These are phyloP conservation scores for Pararge aegeria DNA, from an alignment of 1,140 invertebrate genomes.

Conservation along the genomic window DNA sequence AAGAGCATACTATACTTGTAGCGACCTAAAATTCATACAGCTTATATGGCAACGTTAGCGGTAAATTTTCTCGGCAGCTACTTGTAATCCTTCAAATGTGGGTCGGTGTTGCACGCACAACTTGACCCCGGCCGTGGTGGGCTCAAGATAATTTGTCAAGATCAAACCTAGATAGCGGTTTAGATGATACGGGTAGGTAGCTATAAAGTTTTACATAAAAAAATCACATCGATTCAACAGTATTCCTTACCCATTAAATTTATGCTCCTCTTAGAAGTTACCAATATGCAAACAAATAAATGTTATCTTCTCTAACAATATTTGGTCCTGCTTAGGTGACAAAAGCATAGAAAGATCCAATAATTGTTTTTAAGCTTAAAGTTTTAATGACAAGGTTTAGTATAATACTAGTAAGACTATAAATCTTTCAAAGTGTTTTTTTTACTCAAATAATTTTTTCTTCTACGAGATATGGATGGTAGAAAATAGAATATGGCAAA, in stretches of 20 bases:
- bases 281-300: too few species aligned
- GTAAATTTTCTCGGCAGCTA: constrained; percentile 78
- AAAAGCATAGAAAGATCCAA: too few species aligned
- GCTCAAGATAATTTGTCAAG: constrained; percentile 63
- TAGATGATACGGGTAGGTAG: constrained; percentile 3
- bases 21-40: constrained; percentile 79
- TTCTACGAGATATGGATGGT: too few species aligned
- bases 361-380: too few species aligned
- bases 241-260: too few species aligned
- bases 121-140: constrained; percentile 57
- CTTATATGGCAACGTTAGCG: constrained; percentile 78
- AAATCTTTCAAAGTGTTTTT: not conserved
- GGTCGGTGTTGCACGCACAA: constrained; percentile 72
- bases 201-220: not conserved
- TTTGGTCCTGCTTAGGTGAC: too few species aligned
- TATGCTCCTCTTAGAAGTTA: too few species aligned
- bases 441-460: too few species aligned
- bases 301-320: too few species aligned
- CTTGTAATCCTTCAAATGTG: constrained; percentile 77
- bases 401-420: too few species aligned
- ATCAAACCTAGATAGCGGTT: constrained; percentile 47
- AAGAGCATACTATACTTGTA: constrained; percentile 74
- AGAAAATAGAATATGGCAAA: constrained; percentile 4
- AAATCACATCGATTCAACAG: too few species aligned
- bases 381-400: too few species aligned